Evolutionary conservation across 1,140 invertebrate genomes (phyloP).

Genomic region (Drosophila cardini): DNA sequence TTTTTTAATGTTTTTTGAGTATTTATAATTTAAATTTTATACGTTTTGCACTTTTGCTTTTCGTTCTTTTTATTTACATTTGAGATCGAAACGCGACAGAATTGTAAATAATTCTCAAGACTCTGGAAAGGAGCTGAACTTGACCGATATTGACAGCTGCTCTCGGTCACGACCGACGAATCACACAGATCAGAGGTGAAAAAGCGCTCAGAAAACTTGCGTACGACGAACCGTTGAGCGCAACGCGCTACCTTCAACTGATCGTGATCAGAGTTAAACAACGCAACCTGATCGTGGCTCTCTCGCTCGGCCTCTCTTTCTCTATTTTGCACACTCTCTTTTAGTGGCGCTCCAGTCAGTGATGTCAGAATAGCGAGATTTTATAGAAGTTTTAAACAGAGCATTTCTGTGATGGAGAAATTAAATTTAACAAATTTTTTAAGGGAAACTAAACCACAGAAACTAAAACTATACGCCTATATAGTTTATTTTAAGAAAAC

Average conservation of each 20-base stretch:
- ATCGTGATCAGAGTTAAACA: conserved; percentile 29
- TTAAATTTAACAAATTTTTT: too few species aligned
- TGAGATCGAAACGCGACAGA: background rate
- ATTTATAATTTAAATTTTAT: conserved; percentile 26
- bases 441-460: too few species aligned
- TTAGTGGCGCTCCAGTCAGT: background rate
- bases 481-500: too few species aligned
- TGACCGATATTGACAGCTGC: conserved; percentile 70
- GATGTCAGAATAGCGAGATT: too few species aligned
- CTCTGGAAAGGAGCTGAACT: conserved; percentile 61
- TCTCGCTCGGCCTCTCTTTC: conserved; percentile 25
- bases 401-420: too few species aligned
- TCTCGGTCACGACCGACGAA: conserved; percentile 12
- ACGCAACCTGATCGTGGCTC: conserved; percentile 11
- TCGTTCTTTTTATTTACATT: conserved; percentile 15
- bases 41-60: conserved; percentile 37
- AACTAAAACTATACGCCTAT: too few species aligned
- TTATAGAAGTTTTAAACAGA: too few species aligned
- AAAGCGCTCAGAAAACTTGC: conserved; percentile 9
- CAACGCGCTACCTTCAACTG: conserved; percentile 69
- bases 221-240: conserved; percentile 56
- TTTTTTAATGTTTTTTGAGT: conserved; percentile 28
- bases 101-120: background rate
- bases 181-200: conserved; percentile 5
- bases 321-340: conserved; percentile 1